Base-by-base conservation (phyloP, 2,113 vertebrate genomes). In the Dipodomys stephensi region DNA sequence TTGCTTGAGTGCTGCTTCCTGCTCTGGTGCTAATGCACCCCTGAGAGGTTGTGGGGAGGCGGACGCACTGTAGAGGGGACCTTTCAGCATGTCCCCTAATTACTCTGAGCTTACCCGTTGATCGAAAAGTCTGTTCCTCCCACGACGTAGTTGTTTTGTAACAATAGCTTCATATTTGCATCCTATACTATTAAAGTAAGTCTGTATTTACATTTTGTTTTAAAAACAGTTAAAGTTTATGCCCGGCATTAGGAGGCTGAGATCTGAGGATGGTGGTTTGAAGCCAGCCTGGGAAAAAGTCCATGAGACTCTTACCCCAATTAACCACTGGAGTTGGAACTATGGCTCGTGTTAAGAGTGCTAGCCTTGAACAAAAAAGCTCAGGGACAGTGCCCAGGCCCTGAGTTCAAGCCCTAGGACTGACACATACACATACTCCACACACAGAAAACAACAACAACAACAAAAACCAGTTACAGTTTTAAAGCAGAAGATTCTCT, bases 141-240 rank as follows among this genome's bases (percentile, higher is more conserved):
- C 7, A 68, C 68, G 53, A 53, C 44, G 19, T 88, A 57, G 60
- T 74, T 64, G 35, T 71, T 95, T 93, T 91, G 20, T 79, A 57
- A 76, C 30, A 83, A 67, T 0, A 76, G 32, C 4, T 16, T 57
- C 53, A 57, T 57, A 18, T 57, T 57, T 57, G 53, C 53, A 57
- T 57, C 53, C 53, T 15, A 23, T 74, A 57, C 60, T 19, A 6
- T 30, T 46, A 71, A 39, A 93, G 84, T 46, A 90, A 72, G 10
- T 44, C 32, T 15, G 15, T 57, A 53, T 60, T 57, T 90, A 39
- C 16, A n/a, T 93, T 78, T 64, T 86, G 28, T 6, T 85, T 94
- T 49, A 35, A 85, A 68, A 71, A 30, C 64, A 32, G 44, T 53
- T 81, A 46, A 74, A 71, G 32, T 62, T 27, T 71, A 13, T 32